Evolutionary conservation across 2,888 invertebrate species (phyloP).

Genomic region (Arge pagana): DNA sequence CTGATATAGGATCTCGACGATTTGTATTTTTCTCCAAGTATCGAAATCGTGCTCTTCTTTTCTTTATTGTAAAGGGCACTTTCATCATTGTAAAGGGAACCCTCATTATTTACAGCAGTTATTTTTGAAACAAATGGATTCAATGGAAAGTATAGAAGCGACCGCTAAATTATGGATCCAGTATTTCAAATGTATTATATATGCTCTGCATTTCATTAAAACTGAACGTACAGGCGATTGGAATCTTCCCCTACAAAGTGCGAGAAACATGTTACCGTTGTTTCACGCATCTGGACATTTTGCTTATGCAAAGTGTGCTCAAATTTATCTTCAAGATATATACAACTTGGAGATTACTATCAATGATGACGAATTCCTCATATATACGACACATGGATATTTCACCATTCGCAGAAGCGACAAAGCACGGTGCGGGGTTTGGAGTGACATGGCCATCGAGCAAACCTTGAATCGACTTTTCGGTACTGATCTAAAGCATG

Average conservation of each 20-base stretch:
- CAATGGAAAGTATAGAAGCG: constrained; percentile 19
- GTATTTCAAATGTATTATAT: constrained; percentile 28
- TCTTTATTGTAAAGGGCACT: too few species aligned
- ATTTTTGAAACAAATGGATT: constrained; percentile 1
- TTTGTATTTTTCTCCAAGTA: too few species aligned
- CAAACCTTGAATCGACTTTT: constrained; percentile 33
- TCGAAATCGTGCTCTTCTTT: too few species aligned
- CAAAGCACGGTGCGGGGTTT: constrained; percentile 32
- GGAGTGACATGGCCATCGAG: constrained; percentile 33
- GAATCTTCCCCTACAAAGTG: constrained; percentile 33
- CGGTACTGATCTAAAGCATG: constrained; percentile 34
- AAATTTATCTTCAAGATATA: constrained; percentile 45
- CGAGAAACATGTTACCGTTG: constrained; percentile 36
- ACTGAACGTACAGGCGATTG: constrained; percentile 36
- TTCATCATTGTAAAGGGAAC: too few species aligned
- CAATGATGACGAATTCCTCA: constrained; percentile 25
- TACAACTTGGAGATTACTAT: constrained; percentile 23
- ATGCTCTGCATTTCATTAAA: constrained; percentile 32
- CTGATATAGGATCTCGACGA: too few species aligned
- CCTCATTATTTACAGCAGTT: too few species aligned
- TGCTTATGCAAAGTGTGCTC: constrained; percentile 39
- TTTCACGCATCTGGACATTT: constrained; percentile 44
- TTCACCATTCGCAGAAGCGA: constrained; percentile 31
- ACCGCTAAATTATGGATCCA: constrained; percentile 30
- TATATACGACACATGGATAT: constrained; percentile 27